A percentile compares a stretch with the other conserved stretches of the same genome.
These are phyloP conservation scores for Heteractis magnifica DNA, from an alignment of 92 coral and sea anemone genomes.

Conservation along the genomic window DNA sequence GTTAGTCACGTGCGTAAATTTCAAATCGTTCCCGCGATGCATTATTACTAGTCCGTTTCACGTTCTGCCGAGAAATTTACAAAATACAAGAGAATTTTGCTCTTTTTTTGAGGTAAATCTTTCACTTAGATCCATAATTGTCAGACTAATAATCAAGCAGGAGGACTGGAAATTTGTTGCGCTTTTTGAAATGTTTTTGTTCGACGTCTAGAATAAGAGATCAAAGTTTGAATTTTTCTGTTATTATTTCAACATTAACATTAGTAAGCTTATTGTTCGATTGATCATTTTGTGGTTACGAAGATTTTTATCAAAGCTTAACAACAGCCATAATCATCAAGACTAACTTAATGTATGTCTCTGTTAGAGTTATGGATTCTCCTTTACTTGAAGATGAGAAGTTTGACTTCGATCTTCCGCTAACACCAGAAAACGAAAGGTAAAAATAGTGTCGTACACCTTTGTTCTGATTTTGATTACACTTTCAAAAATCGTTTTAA, in stretches of 20 bases:
- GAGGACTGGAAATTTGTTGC: not conserved
- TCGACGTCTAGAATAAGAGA: not conserved
- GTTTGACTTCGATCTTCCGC: constrained; percentile 90
- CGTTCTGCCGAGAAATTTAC: not conserved
- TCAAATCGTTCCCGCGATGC: constrained; percentile 52
- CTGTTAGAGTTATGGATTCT: constrained; percentile 37
- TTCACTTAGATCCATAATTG: not conserved
- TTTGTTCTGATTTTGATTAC: too few relatives aligned
- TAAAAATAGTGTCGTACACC: not conserved
- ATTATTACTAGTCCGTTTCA: constrained; percentile 25
- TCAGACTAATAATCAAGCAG: not conserved
- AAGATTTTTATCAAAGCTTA: not conserved
- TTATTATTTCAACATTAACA: not conserved
- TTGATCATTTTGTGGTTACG: not conserved
- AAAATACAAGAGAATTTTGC: not conserved
- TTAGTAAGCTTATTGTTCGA: not conserved
- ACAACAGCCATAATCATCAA: not conserved
- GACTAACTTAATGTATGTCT: not conserved
- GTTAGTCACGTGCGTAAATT: constrained; percentile 41
- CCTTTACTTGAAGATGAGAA: constrained; percentile 82
- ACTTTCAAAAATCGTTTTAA: too few relatives aligned
- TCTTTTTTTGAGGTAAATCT: constrained; percentile 10
- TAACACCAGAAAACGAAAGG: constrained; percentile 63
- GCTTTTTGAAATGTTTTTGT: not conserved
- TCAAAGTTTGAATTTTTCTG: not conserved